Evolutionary conservation across 2,797 vertebrate genomes (phyloP).

Genomic region (Onychomys leucogaster): DNA sequence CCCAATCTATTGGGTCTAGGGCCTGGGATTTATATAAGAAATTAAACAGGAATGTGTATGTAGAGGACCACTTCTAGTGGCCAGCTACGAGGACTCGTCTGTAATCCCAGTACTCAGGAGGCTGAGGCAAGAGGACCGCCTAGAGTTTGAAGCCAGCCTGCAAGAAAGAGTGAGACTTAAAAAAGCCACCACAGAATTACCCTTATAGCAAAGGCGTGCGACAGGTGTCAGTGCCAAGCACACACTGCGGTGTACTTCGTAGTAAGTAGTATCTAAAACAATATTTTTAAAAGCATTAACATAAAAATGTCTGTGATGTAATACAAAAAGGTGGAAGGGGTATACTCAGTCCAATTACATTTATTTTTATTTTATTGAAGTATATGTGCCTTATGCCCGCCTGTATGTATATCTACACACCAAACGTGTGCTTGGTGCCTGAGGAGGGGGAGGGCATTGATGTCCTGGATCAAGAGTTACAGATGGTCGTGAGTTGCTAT

Average conservation of each 20-base stretch:
- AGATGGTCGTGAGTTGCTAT: background rate
- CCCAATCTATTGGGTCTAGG: background rate
- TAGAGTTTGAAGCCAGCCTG: background rate
- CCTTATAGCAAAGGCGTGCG: constrained; percentile 19
- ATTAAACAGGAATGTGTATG: background rate
- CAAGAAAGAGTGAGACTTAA: background rate
- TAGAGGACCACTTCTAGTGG: background rate
- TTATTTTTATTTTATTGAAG: background rate
- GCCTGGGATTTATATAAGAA: constrained; percentile 36
- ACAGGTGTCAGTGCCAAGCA: background rate
- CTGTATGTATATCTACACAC: background rate
- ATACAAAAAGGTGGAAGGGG: background rate
- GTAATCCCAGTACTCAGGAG: background rate
- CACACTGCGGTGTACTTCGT: background rate
- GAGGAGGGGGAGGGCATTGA: background rate
- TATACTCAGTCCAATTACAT: background rate
- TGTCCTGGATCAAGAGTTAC: background rate
- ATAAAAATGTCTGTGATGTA: background rate
- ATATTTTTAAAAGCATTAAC: constrained; percentile 11
- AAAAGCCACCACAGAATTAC: constrained; percentile 29
- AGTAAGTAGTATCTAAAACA: constrained; percentile 37
- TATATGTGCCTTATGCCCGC: background rate
- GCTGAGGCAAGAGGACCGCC: background rate
- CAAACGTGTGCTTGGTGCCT: background rate
- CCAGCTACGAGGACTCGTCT: background rate